Base-by-base conservation (phyloP, 2,113 vertebrate species). In the Origma solitaria region DNA sequence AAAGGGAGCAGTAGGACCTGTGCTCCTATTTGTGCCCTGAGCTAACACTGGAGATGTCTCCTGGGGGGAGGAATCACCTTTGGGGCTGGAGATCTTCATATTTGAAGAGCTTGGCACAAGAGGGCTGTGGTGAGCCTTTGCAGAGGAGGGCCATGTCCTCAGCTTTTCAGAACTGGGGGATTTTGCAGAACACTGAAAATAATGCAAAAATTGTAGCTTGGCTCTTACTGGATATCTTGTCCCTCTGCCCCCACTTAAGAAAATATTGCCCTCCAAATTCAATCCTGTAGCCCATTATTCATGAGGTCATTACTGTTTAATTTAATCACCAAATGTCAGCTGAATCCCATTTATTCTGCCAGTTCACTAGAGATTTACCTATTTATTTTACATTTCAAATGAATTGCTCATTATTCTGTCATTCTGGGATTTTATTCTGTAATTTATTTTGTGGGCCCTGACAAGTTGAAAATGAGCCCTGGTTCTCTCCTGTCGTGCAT, bases 361-460 rank as follows among this genome's bases (percentile, higher is more conserved):
- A 89, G 79, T 93, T 94, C 97, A 44, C 95, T 69, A 19, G 97
- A 97, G 98, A 98, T 91, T 97, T 97, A 97, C 97, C 97, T 98
- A 97, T 98, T 98, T 98, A 96, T 98, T 98, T 97, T 97, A 96
- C 97, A 97, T 98, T 98, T 98, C 97, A 97, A 97, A 97, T 96
- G 96, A 97, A 96, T 97, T 92, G 92, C 95, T 97, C 95, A 94
- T 98, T 97, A 97, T 97, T 97, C 97, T 98, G 95, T 97, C 97
- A 91, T 95, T 96, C 92, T 64, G 69, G 79, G 83, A 87, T 91
- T 97, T 97, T 97, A 95, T 97, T 97, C 95, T 79, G 95, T 97
- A 97, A 98, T 98, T 98, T 94, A 95, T 97, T 95, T 96, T 92
- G 89, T 53, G 58, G 90, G 58, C 81, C 94, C 94, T 86, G 93